Percentiles rank a stretch among this genome's conserved stretches.
These are phyloP conservation scores for Nycticorax nycticorax DNA, from an alignment of 2,113 vertebrate species.

Conservation along the genomic window DNA sequence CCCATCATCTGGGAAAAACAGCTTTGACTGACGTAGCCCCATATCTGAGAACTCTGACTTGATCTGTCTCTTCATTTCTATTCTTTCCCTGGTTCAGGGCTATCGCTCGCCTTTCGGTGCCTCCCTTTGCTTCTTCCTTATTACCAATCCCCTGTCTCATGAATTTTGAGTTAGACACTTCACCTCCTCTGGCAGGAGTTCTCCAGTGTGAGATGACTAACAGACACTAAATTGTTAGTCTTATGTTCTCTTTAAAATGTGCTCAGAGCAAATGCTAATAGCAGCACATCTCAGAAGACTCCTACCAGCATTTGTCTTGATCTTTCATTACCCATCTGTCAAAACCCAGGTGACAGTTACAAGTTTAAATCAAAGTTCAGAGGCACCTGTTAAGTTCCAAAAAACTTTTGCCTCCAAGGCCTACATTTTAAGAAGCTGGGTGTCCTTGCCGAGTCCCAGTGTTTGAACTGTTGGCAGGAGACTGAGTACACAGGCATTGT, in stretches of 20 bases:
- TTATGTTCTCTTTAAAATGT: slow-evolving; percentile 29
- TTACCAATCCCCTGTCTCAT: slow-evolving; percentile 1
- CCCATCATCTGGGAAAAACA: fast-evolving
- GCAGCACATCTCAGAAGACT: slow-evolving; percentile 53
- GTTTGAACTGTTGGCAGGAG: neutral
- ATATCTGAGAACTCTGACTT: neutral
- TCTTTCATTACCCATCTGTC: slow-evolving; percentile 59
- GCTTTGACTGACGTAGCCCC: neutral
- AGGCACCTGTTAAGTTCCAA: slow-evolving; percentile 22
- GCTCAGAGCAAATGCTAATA: slow-evolving; percentile 59
- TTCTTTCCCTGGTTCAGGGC: neutral
- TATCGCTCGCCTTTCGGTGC: neutral
- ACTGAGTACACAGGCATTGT: neutral
- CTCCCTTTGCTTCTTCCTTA: neutral
- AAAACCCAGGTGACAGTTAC: slow-evolving; percentile 50
- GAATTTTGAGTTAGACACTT: slow-evolving; percentile 30
- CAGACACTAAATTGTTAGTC: slow-evolving; percentile 62
- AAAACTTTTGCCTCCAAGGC: slow-evolving; percentile 26
- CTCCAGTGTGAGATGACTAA: slow-evolving; percentile 45
- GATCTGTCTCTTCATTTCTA: neutral
- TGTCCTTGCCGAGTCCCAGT: neutral
- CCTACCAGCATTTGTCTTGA: slow-evolving; percentile 53
- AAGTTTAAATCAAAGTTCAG: slow-evolving; percentile 51
- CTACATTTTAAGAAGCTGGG: neutral
- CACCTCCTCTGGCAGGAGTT: slow-evolving; percentile 25